Base-by-base conservation (phyloP, 2,113 vertebrate genomes). In the Probosciger aterrimus region DNA sequence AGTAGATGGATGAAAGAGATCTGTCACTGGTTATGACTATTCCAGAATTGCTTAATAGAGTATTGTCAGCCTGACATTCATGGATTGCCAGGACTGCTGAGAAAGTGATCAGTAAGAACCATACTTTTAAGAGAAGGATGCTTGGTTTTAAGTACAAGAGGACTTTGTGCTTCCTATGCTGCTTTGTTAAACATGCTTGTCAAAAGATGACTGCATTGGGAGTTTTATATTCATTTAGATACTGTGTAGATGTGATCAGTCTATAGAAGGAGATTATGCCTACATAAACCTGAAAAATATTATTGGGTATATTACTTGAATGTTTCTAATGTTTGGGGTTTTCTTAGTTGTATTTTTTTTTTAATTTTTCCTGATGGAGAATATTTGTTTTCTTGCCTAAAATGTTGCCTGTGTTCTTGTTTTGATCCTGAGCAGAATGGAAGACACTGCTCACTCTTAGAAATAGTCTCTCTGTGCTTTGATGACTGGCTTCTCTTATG, bases 401-500 rank as follows among this genome's bases (percentile, higher is more conserved):
- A 94, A 62, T 88, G 44, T 46, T 88, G 44, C 50, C 71, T 57
- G 33, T 78, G 74, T 85, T 82, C 60, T 52, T 65, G 9, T 68
- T 92, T 95, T 88, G 28, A 87, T 86, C n/a, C 41, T 76, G 75
- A 86, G 37, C 49, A 71, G 55, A 49, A 35, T 46, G 69, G 55
- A 87, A 92, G 47, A 69, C 69, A 17, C 39, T 57, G 28, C 44
- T 95, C 28, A 53, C 50, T 95, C 47, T 76, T 86, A 80, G 79
- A 80, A 92, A 65, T 43, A 75, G 43, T 82, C 46, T 80, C 18
- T 91, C 37, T 15, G 17, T 79, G 90, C 75, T 94, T 93, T 91
- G 86, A 74, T 92, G 77, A 41, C 82, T 95, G 71, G 46, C 82
- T 97, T 96, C 83, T 52, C 50, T 88, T 85, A 71, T 82, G 85